Evolutionary conservation across 2,888 invertebrate genomes (phyloP), one percentile per base, ranked within the genome.

Genomic region (Thereva nobilitata): DNA sequence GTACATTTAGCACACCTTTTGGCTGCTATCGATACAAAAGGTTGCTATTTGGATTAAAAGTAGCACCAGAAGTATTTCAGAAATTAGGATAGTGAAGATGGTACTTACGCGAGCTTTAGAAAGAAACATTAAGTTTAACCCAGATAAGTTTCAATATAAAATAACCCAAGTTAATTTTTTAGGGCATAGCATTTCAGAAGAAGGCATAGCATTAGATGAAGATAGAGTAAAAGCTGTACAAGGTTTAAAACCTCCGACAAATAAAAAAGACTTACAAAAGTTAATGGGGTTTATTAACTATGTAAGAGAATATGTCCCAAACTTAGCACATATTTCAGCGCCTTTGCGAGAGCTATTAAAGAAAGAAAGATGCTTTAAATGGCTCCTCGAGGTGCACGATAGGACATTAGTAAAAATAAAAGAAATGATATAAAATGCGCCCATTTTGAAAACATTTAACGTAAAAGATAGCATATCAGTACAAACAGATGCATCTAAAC

Each of bases 41-140:
- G 8, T 34, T 68, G 23, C 65, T 59, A 7, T 66, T 66, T 52
- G 68, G 68, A 10, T 41, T 66, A 54, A 59, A 69, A 67, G 66
- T 47, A 61, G 61, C 69, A 66, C 55, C 69, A 64, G 64, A 69
- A 64, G 54, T 69, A 41, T 74, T 74, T 68, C 63, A 68, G 45
- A 67, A 70, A 66, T 47, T 64, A 6, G n/a, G n/a, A n/a, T n/a
- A 72, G 69, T 59, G 67, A 68, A 37, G 55, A 71, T 52, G 40
- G 41, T 67, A 38, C 55, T 70, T 7, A 12, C 47, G 35, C 53
- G 65, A 42, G 65, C 68, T 8, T 23, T 37, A 38, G 54, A 65
- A 44, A 37, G 50, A 37, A 64, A 59, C n/a, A 49, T 67, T 38
- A 57, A 12, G 37, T 65, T 65, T 49, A 68, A 65, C 41, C 12